Evolutionary conservation across 1,140 invertebrate species (phyloP), one percentile per base, ranked within the genome.

Genomic region (Pentalonia nigronervosa): DNA sequence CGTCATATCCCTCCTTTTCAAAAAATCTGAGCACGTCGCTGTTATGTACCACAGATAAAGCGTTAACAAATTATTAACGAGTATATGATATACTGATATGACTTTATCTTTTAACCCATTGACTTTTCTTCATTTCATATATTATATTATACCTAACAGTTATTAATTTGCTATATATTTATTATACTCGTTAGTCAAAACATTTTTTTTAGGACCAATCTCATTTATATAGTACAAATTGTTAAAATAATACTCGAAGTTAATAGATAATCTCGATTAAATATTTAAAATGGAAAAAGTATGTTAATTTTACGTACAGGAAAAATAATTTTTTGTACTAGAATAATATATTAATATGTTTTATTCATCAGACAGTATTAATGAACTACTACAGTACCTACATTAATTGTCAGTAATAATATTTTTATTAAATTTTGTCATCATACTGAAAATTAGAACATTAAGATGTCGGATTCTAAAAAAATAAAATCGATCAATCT

Each of bases 61-160:
- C 17, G 14, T 11, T 76, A n/a, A 76, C 30, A n/a, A 76, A 76
- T 76, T 17, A 76, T 76, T 76, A 76, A 76, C n/a, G 11, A 67
- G 14, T n/a, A 6, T 4, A 76, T 76, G n/a, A n/a, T 76, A 30
- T n/a, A 76, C 4, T n/a, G n/a, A 76, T 34, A n/a, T 76, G 30
- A 76, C 14, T 76, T 76, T 76, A 76, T 76, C 60, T n/a, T 76
- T 76, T 76, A 76, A 76, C 60, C 60, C 60, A 76, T 76, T 76
- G 60, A 76, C 60, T 76, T 76, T 76, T n/a, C 60, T 76, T n/a
- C 11, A 67, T 4, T 67, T 67, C 4, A 67, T n/a, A n/a, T 7
- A 41, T 41, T 41, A 41, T 41, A 41, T 41, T 41, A 67, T n/a
- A 76, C 14, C 60, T n/a, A 17, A 34, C 60, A n/a, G 4, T 41